Evolutionary conservation across 2,797 vertebrate species (phyloP), one percentile per base, ranked within the genome.

Genomic region (Ceryle rudis): DNA sequence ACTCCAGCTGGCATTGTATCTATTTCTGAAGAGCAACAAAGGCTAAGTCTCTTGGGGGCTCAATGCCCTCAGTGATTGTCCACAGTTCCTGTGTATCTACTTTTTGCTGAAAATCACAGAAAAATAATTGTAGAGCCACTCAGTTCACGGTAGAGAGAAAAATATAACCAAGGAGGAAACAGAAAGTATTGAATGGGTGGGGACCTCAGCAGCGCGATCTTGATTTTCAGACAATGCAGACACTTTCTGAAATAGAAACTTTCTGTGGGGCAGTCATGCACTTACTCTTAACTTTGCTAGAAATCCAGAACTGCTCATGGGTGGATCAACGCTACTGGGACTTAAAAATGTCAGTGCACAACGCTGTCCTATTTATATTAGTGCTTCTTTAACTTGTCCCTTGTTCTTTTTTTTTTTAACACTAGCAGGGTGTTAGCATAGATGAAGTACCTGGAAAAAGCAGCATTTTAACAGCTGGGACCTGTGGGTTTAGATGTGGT

Each of bases 211-310:
- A 2, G 46, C 6, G 8, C 70, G 70, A 72, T 73, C 70, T 89
- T 89, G 41, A 39, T 91, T 92, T 96, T 93, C 81, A 91, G 79
- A 54, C 65, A 78, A 37, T 31, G 21, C 57, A 80, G 93, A 28
- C 35, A 22, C n/a, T 70, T 93, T 58, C 16, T 75, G 4, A 87
- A 90, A 81, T n/a, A 70, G 60, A 80, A 80, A 73, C 47, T 90
- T 95, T 35, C 85, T 77, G 14, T 73, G 33, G 61, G 11, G 31
- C 75, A 77, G 14, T 93, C 82, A 81, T 51, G 35, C 42, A 44
- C 51, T 91, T 90, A 58, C 9, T 72, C 28, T 81, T 90, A 65
- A 75, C 60, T 92, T 82, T 87, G 33, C 71, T 82, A 13, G 78
- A 71, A 83, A 92, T 89, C 64, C 67, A 92, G 60, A 66, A 44